Evolutionary conservation across 2,113 vertebrate species (phyloP).

Genomic region (Mastomys natalensis): DNA sequence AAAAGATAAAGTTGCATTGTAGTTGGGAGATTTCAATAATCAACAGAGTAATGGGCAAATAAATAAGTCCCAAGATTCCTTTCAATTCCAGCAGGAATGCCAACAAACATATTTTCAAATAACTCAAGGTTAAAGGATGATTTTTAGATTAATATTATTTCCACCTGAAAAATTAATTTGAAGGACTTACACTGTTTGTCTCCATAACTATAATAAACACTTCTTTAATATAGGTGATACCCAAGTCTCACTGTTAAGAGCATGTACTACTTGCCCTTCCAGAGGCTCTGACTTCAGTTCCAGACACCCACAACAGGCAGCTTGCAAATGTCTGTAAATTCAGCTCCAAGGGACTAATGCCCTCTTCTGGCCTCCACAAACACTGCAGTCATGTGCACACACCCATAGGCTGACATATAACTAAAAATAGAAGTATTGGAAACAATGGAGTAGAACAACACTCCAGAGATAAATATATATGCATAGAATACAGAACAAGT

Average conservation of each 20-base stretch:
- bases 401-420: background rate
- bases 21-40: slow-evolving; percentile 12
- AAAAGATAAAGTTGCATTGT: slow-evolving; percentile 2
- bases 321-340: background rate
- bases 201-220: background rate
- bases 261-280: background rate
- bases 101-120: slow-evolving; percentile 1
- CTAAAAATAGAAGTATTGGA: background rate
- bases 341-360: background rate
- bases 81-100: background rate
- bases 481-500: background rate
- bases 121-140: background rate
- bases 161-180: slow-evolving; percentile 6
- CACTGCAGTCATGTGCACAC: background rate
- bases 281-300: background rate
- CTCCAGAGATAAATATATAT: background rate
- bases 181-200: background rate
- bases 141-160: slow-evolving; percentile 2
- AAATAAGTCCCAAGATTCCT: background rate
- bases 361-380: background rate
- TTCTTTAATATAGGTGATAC: background rate
- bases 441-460: background rate
- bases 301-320: background rate
- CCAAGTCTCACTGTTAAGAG: background rate
- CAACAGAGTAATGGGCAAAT: background rate